Evolutionary conservation across 2,888 invertebrate genomes (phyloP), one percentile per base, ranked within the genome.

Genomic region (Ennomos quercinarius): DNA sequence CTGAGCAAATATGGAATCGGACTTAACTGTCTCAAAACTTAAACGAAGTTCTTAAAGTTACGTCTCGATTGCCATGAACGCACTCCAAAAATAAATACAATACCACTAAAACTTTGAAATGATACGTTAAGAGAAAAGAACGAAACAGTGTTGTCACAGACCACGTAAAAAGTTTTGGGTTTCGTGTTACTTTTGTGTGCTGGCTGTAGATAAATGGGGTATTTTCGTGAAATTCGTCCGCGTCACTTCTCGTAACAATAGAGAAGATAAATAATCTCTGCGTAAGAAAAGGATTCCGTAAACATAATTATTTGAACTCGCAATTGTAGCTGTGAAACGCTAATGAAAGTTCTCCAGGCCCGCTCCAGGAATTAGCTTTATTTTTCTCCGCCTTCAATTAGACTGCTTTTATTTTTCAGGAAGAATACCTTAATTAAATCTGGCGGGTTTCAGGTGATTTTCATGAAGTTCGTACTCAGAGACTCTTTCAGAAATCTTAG

Each of bases 111-210:
- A 84, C 81, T 86, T 83, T 77, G 79, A 80, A 86, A 87, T 83
- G 83, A 87, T 89, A 87, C 80, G 83, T 81, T 87, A 86, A 89
- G 83, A 89, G 86, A 87, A 87, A 85, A 84, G 83, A 84, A 81
- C 86, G 82, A 84, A 87, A 87, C 83, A 80, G 83, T 86, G 86
- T 88, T 88, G 89, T 91, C 87, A 89, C 83, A 90, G 90, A 88
- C 88, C 89, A 90, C 87, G 86, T 89, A 89, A 91, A 91, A 91
- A 91, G 89, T 91, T 91, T 91, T 86, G 85, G 89, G 87, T 89
- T 89, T 88, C 86, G 79, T 78, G 83, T 86, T 84, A 86, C 89
- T 82, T 89, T 91, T 91, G 91, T 91, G 87, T 86, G 84, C 80
- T 78, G 82, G 77, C 80, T 77, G 80, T 81, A 88, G 87, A 91